Evolutionary conservation across 2,797 vertebrate genomes (phyloP).

Genomic region (Phrynocephalus forsythii): DNA sequence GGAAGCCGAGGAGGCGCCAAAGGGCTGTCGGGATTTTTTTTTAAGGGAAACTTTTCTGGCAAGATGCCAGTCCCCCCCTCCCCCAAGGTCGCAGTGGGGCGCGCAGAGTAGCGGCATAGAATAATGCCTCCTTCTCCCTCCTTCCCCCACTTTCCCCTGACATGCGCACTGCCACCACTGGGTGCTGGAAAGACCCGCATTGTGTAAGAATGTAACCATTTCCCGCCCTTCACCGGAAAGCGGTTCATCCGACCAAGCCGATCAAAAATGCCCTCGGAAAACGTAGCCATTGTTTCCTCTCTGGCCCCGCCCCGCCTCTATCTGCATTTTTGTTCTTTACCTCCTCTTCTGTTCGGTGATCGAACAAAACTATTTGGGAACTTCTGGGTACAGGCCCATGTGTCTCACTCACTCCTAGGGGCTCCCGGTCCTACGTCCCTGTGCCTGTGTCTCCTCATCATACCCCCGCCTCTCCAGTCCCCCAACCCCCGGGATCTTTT

Average conservation of each 20-base stretch:
- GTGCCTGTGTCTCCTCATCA: background rate
- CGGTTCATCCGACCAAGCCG: slow-evolving; percentile 54
- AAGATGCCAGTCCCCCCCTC: slow-evolving; percentile 54
- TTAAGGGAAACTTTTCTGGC: slow-evolving; percentile 4
- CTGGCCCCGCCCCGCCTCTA: background rate
- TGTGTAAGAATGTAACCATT: background rate
- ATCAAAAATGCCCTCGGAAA: slow-evolving; percentile 32
- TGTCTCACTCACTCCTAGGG: too few species aligned
- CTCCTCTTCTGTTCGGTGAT: slow-evolving; percentile 20
- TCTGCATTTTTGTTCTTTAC: slow-evolving; percentile 45
- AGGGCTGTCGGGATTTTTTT: slow-evolving; percentile 13
- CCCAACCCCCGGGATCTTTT: too few species aligned
- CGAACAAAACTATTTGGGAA: background rate
- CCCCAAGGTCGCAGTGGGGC: slow-evolving; percentile 48
- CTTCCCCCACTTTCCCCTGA: background rate
- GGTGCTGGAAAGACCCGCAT: slow-evolving; percentile 18
- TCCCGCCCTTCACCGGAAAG: slow-evolving; percentile 30
- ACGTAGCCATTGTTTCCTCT: slow-evolving; percentile 19
- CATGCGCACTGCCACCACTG: background rate
- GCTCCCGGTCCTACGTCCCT: too few species aligned
- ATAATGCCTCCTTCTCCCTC: background rate
- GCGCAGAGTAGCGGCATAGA: slow-evolving; percentile 30
- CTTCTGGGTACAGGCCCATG: too few species aligned
- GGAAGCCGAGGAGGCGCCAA: background rate
- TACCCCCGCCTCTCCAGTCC: too few species aligned